Percentiles rank a stretch among this genome's conserved stretches.
phyloP scores from a whole-genome alignment of 1,140 invertebrate genomes.

The Drosophila arawakana region DNA sequence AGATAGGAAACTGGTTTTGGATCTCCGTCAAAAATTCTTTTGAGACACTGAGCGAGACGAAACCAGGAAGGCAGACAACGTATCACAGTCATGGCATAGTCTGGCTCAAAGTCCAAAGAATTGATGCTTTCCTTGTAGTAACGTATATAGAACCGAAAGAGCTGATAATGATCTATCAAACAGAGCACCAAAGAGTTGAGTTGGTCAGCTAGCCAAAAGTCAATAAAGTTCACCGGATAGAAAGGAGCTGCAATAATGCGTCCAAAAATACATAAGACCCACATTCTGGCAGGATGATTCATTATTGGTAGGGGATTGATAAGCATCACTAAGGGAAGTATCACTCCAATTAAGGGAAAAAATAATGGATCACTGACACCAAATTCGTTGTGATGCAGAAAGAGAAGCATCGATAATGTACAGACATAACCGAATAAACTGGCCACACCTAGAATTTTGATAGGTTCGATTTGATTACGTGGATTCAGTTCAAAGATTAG shows the following conservation, averaged over 20 bases:
- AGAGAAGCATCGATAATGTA: constrained; percentile 85
- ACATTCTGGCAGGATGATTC: constrained; percentile 85
- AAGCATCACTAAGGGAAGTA: constrained; percentile 86
- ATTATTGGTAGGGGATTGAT: constrained; percentile 88
- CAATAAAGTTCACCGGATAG: constrained; percentile 93
- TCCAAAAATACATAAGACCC: constrained; percentile 81
- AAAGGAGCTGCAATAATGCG: constrained; percentile 92
- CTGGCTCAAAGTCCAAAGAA: constrained; percentile 38
- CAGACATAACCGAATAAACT: constrained; percentile 89
- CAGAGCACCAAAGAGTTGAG: constrained; percentile 92
- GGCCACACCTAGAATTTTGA: constrained; percentile 88
- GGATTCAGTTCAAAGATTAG: constrained; percentile 92
- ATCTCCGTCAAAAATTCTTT: constrained; percentile 85
- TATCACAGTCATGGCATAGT: constrained; percentile 86
- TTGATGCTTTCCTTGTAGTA: constrained; percentile 27
- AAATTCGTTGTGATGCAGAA: constrained; percentile 85
- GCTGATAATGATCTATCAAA: constrained; percentile 90
- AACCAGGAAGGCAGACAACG: constrained; percentile 93
- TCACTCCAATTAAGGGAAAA: constrained; percentile 87
- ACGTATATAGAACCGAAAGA: constrained; percentile 47
- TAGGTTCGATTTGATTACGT: constrained; percentile 87
- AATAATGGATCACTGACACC: constrained; percentile 85
- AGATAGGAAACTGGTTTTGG: constrained; percentile 88
- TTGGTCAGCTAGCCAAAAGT: constrained; percentile 97
- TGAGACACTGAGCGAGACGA: constrained; percentile 92